phyloP scores from a whole-genome alignment of 2,797 vertebrate species.

The Microcaecilia unicolor region DNA sequence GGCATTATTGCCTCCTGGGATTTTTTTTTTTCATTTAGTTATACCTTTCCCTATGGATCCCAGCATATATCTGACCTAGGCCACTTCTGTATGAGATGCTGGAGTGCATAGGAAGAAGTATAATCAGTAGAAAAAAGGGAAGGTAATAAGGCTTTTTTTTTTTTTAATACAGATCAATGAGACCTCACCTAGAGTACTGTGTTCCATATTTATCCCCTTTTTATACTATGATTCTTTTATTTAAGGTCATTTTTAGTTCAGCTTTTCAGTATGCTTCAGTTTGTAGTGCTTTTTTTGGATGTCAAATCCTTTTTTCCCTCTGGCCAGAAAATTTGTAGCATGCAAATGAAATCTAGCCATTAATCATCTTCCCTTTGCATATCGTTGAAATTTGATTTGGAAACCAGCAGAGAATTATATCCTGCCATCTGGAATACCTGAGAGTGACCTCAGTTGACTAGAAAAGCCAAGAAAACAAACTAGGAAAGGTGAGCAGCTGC shows the following conservation, averaged over 20 bases:
- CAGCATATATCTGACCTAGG: too few relatives aligned
- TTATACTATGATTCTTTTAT: too few relatives aligned
- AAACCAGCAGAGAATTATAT: neutral
- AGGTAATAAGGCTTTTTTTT: too few relatives aligned
- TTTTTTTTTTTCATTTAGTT: too few relatives aligned
- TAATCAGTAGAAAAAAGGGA: too few relatives aligned
- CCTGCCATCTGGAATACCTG: neutral
- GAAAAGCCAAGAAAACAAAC: neutral
- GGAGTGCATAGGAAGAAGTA: too few relatives aligned
- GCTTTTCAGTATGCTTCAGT: neutral
- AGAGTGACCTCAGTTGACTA: neutral
- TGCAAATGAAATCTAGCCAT: neutral
- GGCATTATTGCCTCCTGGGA: too few relatives aligned
- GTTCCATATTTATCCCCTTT: too few relatives aligned
- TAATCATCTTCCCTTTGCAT: neutral
- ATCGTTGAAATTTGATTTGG: conserved; percentile 1
- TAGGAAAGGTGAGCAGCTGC: neutral
- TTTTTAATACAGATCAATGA: too few relatives aligned
- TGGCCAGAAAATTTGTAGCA: neutral
- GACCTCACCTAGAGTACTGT: too few relatives aligned
- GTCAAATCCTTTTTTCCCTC: neutral
- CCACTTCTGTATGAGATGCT: too few relatives aligned
- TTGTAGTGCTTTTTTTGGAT: neutral
- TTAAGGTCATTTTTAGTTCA: neutral
- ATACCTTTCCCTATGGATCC: too few relatives aligned